Base-by-base conservation (phyloP, 2,113 vertebrate species). In the Oxyruncus cristatus region DNA sequence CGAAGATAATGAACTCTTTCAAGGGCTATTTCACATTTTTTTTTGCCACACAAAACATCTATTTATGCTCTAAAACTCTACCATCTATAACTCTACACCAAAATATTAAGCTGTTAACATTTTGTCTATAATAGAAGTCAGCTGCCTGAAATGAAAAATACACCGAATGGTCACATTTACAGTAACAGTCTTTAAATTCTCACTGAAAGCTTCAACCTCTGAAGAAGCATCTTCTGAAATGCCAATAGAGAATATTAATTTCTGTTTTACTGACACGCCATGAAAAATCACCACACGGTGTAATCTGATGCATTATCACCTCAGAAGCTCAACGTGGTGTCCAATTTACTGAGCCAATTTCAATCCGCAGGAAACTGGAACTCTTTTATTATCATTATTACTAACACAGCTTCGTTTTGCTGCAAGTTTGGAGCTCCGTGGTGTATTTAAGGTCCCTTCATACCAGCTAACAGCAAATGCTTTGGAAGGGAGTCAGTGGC, bases 301-400 rank as follows among this genome's bases (percentile, higher is more conserved):
- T 88, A 85, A 95, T 62, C 70, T 76, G 65, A 88, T 72, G 76
- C n/a, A 71, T 71, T 66, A 86, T 75, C 82, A 88, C 73, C 85
- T 90, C 95, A 59, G 55, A 85, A 85, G 42, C 47, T 83, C 76
- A 93, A 74, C 0, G 0, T 5, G 35, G 73, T 66, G 35, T 91
- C 42, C 84, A 37, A 74, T 75, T 85, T 44, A 67, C 35, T 13
- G 27, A 50, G 59, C 44, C 59, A 83, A 59, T 76, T 88, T 85
- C 66, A 76, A 90, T 47, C 39, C 28, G 41, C 53, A 91, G 17
- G 71, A 77, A 96, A 82, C 52, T 62, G 39, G 42, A 95, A 76
- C 63, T 84, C 24, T 37, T 41, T n/a, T 50, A 39, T 33, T 88
- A 65, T 14, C 32, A 75, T 30, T 58, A 46, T 13, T 82, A 53